Evolutionary conservation across 2,113 vertebrate genomes (phyloP), one percentile per base, ranked within the genome.

Genomic region (Psilopsiagon aymara): DNA sequence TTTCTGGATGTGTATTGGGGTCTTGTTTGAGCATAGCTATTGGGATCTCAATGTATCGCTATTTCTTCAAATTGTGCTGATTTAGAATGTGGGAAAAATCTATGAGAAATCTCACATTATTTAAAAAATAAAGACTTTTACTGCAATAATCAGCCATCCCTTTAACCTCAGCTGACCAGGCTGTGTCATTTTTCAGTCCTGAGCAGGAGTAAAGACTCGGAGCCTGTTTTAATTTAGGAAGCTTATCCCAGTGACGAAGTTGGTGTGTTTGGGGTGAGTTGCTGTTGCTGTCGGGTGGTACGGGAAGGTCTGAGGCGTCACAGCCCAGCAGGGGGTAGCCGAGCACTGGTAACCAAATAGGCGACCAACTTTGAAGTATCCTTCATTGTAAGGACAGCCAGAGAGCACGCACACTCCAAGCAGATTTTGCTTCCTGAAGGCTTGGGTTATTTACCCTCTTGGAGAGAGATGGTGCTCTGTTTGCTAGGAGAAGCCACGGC

Each of bases 291-390:
- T 37, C 31, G 43, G 97, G 19, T 79, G 81, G 92, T 91, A 52
- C 88, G 4, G 44, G 29, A 77, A 90, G 97, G 80, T 78, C 88
- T 10, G 94, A 82, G 89, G 95, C 92, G 67, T 95, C 63, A 94
- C 91, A 97, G 98, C 97, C 99, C 99, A 99, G 99, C 98, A 99
- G 99, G 99, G 99, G 99, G 99, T 99, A 99, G 99, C 99, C 98
- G 98, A 98, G 98, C 96, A 98, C 98, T 97, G 98, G 97, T 74
- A 98, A 98, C 98, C 88, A 91, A 91, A 91, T 93, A 85, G 64
- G 85, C 68, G 33, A 83, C 95, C 88, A 74, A 24, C 91, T 88
- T 57, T 3, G 41, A 47, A 35, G 82, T 67, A 90, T 93, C 91
- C 90, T 75, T 82, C 76, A 7, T 86, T 74, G 35, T 23, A 20